Evolutionary conservation across 2,797 vertebrate species (phyloP), one percentile per base, ranked within the genome.

Genomic region (Thripadectes ignobilis): DNA sequence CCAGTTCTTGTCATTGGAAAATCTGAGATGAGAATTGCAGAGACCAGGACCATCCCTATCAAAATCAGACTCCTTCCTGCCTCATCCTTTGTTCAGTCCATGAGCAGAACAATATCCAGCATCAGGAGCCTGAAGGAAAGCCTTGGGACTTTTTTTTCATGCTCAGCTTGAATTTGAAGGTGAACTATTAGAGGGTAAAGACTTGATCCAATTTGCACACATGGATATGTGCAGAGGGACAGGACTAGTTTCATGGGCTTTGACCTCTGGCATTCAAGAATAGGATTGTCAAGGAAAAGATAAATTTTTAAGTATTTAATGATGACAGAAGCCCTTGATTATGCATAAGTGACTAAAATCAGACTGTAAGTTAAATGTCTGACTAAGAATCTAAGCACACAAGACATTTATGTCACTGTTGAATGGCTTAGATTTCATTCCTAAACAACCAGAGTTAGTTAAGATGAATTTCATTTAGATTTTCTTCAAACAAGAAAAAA

Each of bases 321-420:
- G 87, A 86, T 81, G 73, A 76, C 19, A 84, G 76, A 79, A 75
- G 29, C 9, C 58, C 55, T 95, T 63, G 76, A 89, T 89, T 92
- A 81, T 86, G 51, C 69, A 54, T 67, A 78, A 83, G 54, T 59
- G 13, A 85, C 89, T 88, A 85, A 93, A 85, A 88, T 72, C 73
- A 75, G 55, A 5, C 45, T 84, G 48, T 24, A 89, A 93, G 52
- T 78, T 92, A 94, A 95, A 92, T 84, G 43, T 86, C 89, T 95
- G 49, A 85, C 48, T 81, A 72, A 51, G 51, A 92, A 86, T 78
- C 69, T 84, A 88, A 90, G 62, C 73, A 93, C 87, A 86, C 41
- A 88, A 80, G 61, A 27, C 27, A 66, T 91, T 93, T 89, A 80
- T 62, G n/a, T 75, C 27, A 38, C 58, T 62, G 16, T 58, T 84